Percentiles rank a stretch among this genome's conserved stretches.
phyloP scores from a whole-genome alignment of 2,113 vertebrate genomes.

The Hystrix cristata region DNA sequence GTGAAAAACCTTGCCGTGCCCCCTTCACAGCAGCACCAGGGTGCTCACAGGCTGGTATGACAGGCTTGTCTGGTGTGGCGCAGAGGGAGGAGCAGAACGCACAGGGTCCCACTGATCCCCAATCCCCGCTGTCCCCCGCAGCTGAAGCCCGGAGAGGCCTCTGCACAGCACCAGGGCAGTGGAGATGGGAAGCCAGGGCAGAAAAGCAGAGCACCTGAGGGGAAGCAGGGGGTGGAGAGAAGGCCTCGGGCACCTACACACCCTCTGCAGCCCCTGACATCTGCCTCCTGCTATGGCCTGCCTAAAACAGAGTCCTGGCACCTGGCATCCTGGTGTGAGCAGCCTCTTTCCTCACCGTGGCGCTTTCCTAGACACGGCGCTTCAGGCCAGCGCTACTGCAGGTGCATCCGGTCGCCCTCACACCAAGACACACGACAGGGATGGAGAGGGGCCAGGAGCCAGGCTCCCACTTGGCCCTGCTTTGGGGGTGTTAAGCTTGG shows the following conservation, averaged over 20 bases:
- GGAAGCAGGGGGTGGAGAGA: neutral
- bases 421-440: neutral
- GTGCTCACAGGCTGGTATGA: neutral
- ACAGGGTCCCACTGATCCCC: neutral
- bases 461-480: neutral
- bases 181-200: neutral
- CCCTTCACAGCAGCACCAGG: neutral
- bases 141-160: neutral
- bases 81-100: neutral
- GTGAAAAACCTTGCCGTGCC: neutral
- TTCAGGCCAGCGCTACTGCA: neutral
- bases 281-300: neutral
- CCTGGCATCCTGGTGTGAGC: neutral
- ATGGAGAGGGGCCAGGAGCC: neutral
- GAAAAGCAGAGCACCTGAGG: neutral
- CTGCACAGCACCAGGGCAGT: rapidly evolving
- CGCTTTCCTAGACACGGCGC: neutral
- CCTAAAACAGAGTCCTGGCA: neutral
- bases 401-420: neutral
- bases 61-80: neutral
- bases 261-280: neutral
- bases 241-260: neutral
- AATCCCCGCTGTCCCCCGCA: neutral
- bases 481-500: neutral
- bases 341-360: neutral